phyloP scores from a whole-genome alignment of 92 coral and sea anemone species.

The Siderastrea radians region DNA sequence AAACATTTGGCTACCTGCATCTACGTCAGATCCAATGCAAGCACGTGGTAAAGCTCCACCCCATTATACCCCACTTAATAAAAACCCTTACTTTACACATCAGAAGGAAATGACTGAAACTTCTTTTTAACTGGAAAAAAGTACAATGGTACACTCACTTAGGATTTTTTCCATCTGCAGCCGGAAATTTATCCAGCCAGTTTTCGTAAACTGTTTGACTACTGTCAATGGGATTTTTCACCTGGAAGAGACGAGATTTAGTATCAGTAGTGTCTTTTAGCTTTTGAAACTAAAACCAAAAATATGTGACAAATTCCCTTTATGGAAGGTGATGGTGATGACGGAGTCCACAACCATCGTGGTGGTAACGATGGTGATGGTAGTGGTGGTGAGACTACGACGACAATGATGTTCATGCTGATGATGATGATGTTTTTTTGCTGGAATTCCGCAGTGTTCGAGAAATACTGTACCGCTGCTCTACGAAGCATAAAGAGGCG shows the following conservation, averaged over 20 bases:
- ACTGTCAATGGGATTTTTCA: conserved; percentile 76
- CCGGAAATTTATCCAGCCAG: conserved; percentile 92
- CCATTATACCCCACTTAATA: no score
- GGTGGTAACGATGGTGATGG: neutral
- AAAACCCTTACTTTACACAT: no score
- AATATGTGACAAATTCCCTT: neutral
- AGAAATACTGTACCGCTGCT: no score
- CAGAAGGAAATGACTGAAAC: neutral
- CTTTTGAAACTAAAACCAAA: no score
- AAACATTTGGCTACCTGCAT: no score
- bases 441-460: neutral
- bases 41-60: no score
- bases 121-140: neutral
- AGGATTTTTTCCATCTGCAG: conserved; percentile 65
- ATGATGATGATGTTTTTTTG: neutral
- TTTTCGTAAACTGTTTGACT: conserved; percentile 83
- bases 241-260: conserved; percentile 54
- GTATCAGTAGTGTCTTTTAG: neutral
- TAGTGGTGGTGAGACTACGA: neutral
- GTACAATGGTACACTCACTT: conserved; percentile 34
- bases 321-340: neutral
- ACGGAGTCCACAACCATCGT: no score
- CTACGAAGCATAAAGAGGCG: no score
- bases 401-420: neutral
- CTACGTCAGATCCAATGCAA: no score